Conservation (phyloP, 37 sponge, comb jelly and placozoan genomes). For the Corticium candelabrum region DNA sequence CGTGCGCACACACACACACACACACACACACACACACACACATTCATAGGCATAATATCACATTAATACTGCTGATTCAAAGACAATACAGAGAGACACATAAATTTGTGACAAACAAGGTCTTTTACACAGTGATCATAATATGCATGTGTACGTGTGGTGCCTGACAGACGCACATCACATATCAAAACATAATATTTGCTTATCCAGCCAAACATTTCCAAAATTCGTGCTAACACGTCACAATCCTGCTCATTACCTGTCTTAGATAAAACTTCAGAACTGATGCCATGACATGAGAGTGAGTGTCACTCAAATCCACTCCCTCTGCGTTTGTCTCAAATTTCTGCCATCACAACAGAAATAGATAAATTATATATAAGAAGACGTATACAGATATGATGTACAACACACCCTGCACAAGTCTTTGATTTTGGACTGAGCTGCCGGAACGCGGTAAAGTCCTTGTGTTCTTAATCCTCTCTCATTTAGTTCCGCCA, state of each 20-base stretch:
- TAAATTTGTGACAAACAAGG: too few relatives aligned
- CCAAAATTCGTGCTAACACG: too few relatives aligned
- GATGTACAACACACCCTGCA: neutral
- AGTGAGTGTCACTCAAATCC: neutral
- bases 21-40: conserved; percentile 33
- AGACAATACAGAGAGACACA: too few relatives aligned
- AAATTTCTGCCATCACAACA: neutral
- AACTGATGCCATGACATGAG: neutral
- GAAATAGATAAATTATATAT: neutral
- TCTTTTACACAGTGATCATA: too few relatives aligned
- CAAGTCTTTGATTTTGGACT: neutral
- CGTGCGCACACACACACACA: conserved; percentile 7
- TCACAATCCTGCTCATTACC: too few relatives aligned
- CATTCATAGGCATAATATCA: too few relatives aligned
- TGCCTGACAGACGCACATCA: too few relatives aligned
- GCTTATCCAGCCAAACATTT: too few relatives aligned
- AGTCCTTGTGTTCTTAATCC: neutral
- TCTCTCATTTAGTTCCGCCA: neutral
- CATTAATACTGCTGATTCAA: too few relatives aligned
- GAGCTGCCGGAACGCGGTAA: neutral
- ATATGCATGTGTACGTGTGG: too few relatives aligned
- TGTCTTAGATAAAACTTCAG: neutral
- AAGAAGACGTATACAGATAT: neutral
- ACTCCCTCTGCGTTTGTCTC: neutral
- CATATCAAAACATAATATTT: too few relatives aligned